Base-by-base conservation (phyloP, 1,140 invertebrate genomes). In the Cherax destructor region DNA sequence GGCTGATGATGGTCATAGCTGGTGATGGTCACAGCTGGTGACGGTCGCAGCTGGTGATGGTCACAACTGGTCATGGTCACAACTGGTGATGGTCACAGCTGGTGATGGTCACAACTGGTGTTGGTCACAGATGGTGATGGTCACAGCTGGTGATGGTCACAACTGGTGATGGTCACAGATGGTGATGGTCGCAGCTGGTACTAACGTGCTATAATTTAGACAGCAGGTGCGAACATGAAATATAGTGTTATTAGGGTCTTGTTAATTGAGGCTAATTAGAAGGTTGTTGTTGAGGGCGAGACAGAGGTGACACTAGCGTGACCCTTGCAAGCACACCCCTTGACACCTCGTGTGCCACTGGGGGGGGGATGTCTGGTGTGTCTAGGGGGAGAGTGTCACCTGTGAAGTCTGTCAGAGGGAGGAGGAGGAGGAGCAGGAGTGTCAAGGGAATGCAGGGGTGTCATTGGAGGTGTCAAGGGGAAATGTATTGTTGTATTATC, bases 211-310 rank as follows among this genome's bases (percentile, higher is more conserved):
- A 76, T 86, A 56, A 78, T 86, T 52, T n/a, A 56, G 50, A 56
- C 85, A 86, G 74, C 85, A 78, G 85, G 85, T 86, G 85, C 85
- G 85, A 86, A 86, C 85, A 50, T 86, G 56, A 78, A 78, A 86
- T 86, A 86, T 86, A 78, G 50, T 86, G 30, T 86, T 59, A 86
- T 86, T 78, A 86, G 76, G 30, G 85, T 86, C 85, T 59, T 56
- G 50, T 59, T 86, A 86, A 86, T 86, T 78, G 85, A 86, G 61
- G 47, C 24, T 86, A 86, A 86, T 86, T 79, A 86, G 13, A 86
- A 74, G 30, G 41, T 59, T 52, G 85, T 86, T 74, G 59, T 50
- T 78, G 24, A 30, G n/a, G 50, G 50, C 21, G 24, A 72, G 74
- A 86, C 78, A 74, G 74, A 86, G 65, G 85, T 78, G 85, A 86